Conservation (phyloP, 1,140 invertebrate genomes). For the Euura lappo region DNA sequence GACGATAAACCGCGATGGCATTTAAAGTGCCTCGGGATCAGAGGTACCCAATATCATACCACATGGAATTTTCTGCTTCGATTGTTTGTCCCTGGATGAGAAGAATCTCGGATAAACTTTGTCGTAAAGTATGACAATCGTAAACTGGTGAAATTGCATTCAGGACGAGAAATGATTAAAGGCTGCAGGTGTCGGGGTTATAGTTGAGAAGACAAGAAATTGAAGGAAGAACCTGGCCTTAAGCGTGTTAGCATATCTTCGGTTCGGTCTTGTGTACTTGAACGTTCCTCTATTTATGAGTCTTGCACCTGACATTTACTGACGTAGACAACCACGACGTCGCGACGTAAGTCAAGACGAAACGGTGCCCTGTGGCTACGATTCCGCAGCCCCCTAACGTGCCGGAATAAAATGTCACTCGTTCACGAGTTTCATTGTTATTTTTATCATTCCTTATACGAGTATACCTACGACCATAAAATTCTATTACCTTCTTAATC, state of each 20-base stretch:
- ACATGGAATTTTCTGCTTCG: too few species aligned
- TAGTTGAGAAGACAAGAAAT: not conserved
- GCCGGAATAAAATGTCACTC: constrained; percentile 8
- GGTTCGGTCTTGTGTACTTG: not conserved
- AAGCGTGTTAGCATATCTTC: not conserved
- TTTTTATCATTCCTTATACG: constrained; percentile 1
- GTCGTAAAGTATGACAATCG: too few species aligned
- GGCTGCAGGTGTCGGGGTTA: not conserved
- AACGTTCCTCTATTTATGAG: constrained; percentile 1
- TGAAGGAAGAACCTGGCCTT: not conserved
- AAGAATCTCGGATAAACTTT: too few species aligned
- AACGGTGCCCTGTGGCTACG: not conserved
- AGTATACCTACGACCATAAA: not conserved
- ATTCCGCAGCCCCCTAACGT: not conserved
- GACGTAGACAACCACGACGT: not conserved
- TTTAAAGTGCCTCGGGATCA: too few species aligned
- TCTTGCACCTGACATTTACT: constrained; percentile 6
- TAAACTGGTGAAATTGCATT: too few species aligned
- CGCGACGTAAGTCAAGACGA: not conserved
- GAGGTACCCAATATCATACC: too few species aligned
- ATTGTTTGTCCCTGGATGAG: too few species aligned
- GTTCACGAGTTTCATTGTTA: constrained; percentile 11
- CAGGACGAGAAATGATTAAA: not conserved
- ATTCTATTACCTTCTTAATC: too few species aligned
- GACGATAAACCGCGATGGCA: too few species aligned